Percentiles rank a stretch among this genome's conserved stretches.
Evolutionary conservation across 2,797 vertebrate genomes (phyloP).

Genomic region (Darevskia mixta): DNA sequence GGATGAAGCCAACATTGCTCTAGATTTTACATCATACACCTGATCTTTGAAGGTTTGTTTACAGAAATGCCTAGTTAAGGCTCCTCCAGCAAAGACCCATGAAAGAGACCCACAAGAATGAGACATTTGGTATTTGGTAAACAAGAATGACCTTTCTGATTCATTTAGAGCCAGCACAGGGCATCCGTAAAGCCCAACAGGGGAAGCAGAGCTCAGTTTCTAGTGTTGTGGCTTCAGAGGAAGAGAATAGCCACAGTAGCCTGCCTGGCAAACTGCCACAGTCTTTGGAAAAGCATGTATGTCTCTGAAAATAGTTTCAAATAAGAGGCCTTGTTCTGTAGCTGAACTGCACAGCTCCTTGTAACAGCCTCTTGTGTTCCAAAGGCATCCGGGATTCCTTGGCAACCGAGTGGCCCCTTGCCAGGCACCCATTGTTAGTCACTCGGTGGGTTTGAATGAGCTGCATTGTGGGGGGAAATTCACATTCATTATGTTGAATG

Average conservation of each 20-base stretch:
- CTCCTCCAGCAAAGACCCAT: not conserved
- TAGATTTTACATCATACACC: not conserved
- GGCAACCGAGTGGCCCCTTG: constrained; percentile 35
- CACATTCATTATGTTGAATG: constrained; percentile 22
- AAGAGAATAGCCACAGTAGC: constrained; percentile 3
- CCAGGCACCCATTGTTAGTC: constrained; percentile 33
- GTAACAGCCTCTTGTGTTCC: constrained; percentile 25
- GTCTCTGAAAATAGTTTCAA: constrained; percentile 9
- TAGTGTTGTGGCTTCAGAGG: constrained; percentile 2
- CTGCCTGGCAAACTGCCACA: constrained; percentile 12
- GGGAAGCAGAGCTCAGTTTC: not conserved
- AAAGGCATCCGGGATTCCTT: constrained; percentile 46
- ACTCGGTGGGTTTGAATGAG: constrained; percentile 29
- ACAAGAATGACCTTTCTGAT: constrained; percentile 26
- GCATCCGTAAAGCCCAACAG: not conserved
- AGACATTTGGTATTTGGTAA: constrained; percentile 16
- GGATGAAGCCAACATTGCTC: not conserved
- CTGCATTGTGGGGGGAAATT: constrained; percentile 7
- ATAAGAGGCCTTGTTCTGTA: constrained; percentile 37
- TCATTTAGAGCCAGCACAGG: not conserved
- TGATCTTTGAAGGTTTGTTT: not conserved
- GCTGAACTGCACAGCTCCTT: constrained; percentile 28
- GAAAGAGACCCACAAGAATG: not conserved
- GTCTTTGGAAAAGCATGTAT: constrained; percentile 2
- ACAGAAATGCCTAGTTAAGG: constrained; percentile 17